Evolutionary conservation across 2,113 vertebrate species (phyloP), one percentile per base, ranked within the genome.

Genomic region (Pholis gunnellus): DNA sequence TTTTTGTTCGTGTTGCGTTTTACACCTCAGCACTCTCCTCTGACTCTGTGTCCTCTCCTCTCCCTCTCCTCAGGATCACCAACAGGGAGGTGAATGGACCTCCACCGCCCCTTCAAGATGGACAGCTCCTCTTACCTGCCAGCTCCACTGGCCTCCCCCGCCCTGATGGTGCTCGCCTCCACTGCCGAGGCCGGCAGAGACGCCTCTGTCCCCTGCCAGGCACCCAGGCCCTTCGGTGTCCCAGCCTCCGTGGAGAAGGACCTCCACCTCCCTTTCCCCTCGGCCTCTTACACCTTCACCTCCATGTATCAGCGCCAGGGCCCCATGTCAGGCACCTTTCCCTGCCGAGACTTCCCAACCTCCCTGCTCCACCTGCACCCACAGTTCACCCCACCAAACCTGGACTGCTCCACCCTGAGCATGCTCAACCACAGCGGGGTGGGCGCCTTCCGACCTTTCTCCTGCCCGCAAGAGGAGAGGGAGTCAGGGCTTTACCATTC

Each of bases 31-130:
- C 15, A 11, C 40, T 36, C 20, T 66, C n/a, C n/a, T 66, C 44
- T 50, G 3, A 48, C 27, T 48, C 27, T 74, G 25, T 64, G 31
- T 75, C 13, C 6, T 29, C 13, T 65, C 10, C 64, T 76, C 40
- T 42, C 6, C 11, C 56, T 56, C 40, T 93, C 93, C 59, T 66
- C 70, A 81, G 86, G 67, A 93, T 63, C 83, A 93, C 94, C 81
- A 20, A 60, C 59, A 78, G 61, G 87, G 90, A 89, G 95, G 95
- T 94, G 82, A 83, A 99, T 99, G 98, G 98, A 99, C 97, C 97
- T 99, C 95, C 98, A 99, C 95, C 97, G 97, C 91, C 96, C 98
- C 86, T 99, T 99, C 95, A 99, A 99, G 96, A 98, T 99, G 98
- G 98, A 99, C 95, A 98, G 96, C 95, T 96, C 98, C 86, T 97